Evolutionary conservation across 2,888 invertebrate genomes (phyloP).

Genomic region (Drepana falcataria): DNA sequence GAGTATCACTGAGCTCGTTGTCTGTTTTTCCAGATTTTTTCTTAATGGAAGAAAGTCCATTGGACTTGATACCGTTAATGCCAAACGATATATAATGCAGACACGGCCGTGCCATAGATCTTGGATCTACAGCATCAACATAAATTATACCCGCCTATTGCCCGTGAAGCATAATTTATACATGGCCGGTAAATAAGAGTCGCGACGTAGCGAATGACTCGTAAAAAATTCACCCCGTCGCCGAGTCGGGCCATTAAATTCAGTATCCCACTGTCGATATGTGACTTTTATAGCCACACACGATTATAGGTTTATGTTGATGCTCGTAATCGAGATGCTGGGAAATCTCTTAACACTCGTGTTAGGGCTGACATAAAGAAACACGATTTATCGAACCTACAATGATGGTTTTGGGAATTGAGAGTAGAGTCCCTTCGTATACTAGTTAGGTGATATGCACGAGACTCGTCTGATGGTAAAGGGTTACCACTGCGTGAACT

Average conservation of each 20-base stretch:
- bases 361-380: no score
- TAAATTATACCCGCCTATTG: not conserved
- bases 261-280: constrained; percentile 2
- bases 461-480: no score
- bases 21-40: no score
- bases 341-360: no score
- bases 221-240: not conserved
- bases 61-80: no score
- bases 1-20: no score
- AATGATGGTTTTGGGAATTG: no score
- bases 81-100: not conserved
- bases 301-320: not conserved
- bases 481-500: no score
- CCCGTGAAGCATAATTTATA: not conserved
- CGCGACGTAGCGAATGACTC: not conserved
- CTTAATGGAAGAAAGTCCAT: no score
- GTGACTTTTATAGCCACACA: not conserved
- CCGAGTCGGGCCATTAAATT: not conserved
- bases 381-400: no score
- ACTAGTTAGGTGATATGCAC: no score
- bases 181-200: not conserved
- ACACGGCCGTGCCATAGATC: not conserved
- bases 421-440: no score
- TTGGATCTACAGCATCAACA: not conserved
- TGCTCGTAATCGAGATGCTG: not conserved